Percentiles rank a stretch among this genome's conserved stretches.
phyloP scores from a whole-genome alignment of 2,888 invertebrate species.

The Altica lythri region DNA sequence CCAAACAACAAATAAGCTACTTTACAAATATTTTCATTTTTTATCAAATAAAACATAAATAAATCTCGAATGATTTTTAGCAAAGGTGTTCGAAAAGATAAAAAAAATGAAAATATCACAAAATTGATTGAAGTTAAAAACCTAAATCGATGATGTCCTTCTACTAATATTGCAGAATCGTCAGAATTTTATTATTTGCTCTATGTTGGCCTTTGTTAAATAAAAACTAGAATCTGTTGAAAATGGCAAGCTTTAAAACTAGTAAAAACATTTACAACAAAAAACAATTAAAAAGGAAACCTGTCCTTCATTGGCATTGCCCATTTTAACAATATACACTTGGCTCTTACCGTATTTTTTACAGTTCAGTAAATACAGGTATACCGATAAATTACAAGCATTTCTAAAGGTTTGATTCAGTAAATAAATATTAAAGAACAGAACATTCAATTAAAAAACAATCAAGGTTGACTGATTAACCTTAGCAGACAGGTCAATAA shows the following conservation, averaged over 20 bases:
- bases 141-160: no score
- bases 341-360: constrained; percentile 11
- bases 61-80: no score
- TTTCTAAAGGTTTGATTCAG: constrained; percentile 12
- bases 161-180: no score
- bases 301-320: constrained; percentile 13
- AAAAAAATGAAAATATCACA: no score
- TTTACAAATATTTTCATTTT: no score
- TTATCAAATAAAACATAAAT: no score
- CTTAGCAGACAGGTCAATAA: constrained; percentile 13
- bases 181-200: no score
- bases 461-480: constrained; percentile 21
- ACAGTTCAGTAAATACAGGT: constrained; percentile 6
- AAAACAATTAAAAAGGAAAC: constrained; percentile 21
- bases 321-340: constrained; percentile 9
- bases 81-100: no score
- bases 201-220: no score
- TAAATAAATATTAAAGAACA: constrained; percentile 1
- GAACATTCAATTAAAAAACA: constrained; percentile 15
- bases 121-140: no score
- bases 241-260: constrained; percentile 2
- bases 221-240: background rate
- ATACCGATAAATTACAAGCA: constrained; percentile 5
- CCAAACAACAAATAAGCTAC: no score
- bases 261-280: constrained; percentile 11